phyloP scores from a whole-genome alignment of 2,888 invertebrate genomes.

The Empis stercorea region DNA sequence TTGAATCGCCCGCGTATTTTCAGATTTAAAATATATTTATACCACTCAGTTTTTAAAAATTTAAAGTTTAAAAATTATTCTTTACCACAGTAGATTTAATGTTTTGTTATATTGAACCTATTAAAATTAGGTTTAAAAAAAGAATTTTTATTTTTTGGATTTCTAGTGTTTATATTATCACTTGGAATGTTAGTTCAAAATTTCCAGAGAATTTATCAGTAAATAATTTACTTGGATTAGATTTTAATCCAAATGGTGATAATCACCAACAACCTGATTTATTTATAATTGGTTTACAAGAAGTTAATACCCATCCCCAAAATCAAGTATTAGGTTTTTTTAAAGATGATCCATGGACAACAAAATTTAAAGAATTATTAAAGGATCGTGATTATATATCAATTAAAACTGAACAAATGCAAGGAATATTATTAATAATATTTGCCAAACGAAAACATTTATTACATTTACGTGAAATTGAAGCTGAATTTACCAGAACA shows the following conservation, averaged over 20 bases:
- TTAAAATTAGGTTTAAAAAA: too few relatives aligned
- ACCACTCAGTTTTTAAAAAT: too few relatives aligned
- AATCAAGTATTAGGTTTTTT: conserved; percentile 69
- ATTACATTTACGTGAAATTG: conserved; percentile 68
- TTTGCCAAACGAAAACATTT: conserved; percentile 70
- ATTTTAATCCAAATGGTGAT: conserved; percentile 43
- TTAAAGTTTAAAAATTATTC: too few relatives aligned
- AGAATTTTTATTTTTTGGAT: background rate
- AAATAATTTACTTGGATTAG: conserved; percentile 54
- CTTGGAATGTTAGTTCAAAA: conserved; percentile 83
- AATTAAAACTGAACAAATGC: conserved; percentile 66
- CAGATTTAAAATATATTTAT: too few relatives aligned
- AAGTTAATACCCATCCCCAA: conserved; percentile 78
- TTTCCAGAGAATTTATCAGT: conserved; percentile 60
- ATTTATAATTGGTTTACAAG: conserved; percentile 76
- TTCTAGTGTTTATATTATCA: conserved; percentile 62
- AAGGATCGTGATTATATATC: conserved; percentile 59
- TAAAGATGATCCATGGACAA: conserved; percentile 77
- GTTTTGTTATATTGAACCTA: too few relatives aligned
- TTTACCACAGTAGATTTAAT: too few relatives aligned
- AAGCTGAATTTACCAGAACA: conserved; percentile 77
- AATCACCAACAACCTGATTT: conserved; percentile 63
- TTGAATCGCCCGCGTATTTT: too few relatives aligned
- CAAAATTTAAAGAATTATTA: conserved; percentile 55
- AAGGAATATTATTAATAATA: conserved; percentile 68